These are phyloP conservation scores for Plebejus melissa DNA, from an alignment of 2,888 invertebrate genomes.

Conservation along the genomic window DNA sequence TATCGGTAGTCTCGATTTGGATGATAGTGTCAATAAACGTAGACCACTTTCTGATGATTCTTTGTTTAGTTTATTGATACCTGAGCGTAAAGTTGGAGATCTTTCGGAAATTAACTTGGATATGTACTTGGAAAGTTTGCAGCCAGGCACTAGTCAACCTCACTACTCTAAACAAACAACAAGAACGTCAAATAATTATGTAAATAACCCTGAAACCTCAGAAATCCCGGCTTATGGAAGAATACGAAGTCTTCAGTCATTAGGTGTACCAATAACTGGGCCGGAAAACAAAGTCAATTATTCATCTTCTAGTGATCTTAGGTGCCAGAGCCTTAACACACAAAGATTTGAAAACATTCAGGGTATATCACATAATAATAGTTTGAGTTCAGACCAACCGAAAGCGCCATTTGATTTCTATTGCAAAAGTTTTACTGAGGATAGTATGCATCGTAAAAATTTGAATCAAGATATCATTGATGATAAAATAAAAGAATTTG, in stretches of 20 bases:
- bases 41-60: slow-evolving; percentile 88
- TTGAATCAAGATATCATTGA: slow-evolving; percentile 59
- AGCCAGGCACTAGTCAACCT: slow-evolving; percentile 59
- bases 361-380: slow-evolving; percentile 60
- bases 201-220: slow-evolving; percentile 29
- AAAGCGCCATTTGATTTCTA: slow-evolving; percentile 72
- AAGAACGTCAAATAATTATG: slow-evolving; percentile 28
- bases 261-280: slow-evolving; percentile 52
- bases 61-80: slow-evolving; percentile 82
- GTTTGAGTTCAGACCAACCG: slow-evolving; percentile 37
- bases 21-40: slow-evolving; percentile 80
- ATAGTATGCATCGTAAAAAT: slow-evolving; percentile 62
- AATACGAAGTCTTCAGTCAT: slow-evolving; percentile 46
- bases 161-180: slow-evolving; percentile 38
- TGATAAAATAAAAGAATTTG: slow-evolving; percentile 73
- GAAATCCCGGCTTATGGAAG: slow-evolving; percentile 27
- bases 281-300: slow-evolving; percentile 42
- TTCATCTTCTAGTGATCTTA: slow-evolving; percentile 7
- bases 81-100: slow-evolving; percentile 72
- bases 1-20: slow-evolving; percentile 70
- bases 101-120: slow-evolving; percentile 81
- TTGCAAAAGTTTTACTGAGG: slow-evolving; percentile 64
- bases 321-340: slow-evolving; percentile 32
- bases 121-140: slow-evolving; percentile 82
- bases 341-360: slow-evolving; percentile 55